Evolutionary conservation across 2,797 vertebrate species (phyloP), one percentile per base, ranked within the genome.

Genomic region (Tinamus major): DNA sequence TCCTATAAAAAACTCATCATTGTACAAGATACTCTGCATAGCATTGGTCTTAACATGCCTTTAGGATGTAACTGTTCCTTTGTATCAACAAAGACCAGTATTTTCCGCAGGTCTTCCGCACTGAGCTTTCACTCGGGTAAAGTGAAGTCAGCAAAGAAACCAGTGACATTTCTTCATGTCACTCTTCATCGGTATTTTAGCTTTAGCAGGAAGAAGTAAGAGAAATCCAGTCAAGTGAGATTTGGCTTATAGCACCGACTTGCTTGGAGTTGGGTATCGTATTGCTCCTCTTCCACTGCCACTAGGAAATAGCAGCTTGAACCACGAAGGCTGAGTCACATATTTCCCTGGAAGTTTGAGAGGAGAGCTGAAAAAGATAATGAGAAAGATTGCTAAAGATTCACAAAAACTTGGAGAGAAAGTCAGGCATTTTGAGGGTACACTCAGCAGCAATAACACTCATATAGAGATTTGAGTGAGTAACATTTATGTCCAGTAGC

Each of bases 311-410:
- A 67, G 20, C 2, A 10, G 63, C 61, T 82, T 81, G 74, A 88
- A 62, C 51, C 24, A 44, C 10, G 46, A 68, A 69, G 64, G 17
- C 39, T 79, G 59, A 69, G 37, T 27, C 35, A 42, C 58, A 10
- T 1, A 2, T 70, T 89, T 87, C 42, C 59, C 89, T 42, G 35
- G 49, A 46, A 77, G 13, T 37, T 69, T 84, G 15, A 58, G 51
- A 71, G 27, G 81, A 84, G 65, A 85, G 41, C n/a, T 39, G 42
- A 78, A 93, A 55, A 90, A 93, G 29, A 62, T 85, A 90, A 75
- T 79, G 63, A 76, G 91, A 92, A 61, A 17, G 3, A 78, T 75
- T 77, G 3, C 24, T 90, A 72, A 8, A 7, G 58, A 31, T 58
- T 29, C 15, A 79, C 70, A 87, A 37, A 53, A 80, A 65, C 31